Base-by-base conservation (phyloP, 1,140 invertebrate genomes). In the Drosophila watanabei region DNA sequence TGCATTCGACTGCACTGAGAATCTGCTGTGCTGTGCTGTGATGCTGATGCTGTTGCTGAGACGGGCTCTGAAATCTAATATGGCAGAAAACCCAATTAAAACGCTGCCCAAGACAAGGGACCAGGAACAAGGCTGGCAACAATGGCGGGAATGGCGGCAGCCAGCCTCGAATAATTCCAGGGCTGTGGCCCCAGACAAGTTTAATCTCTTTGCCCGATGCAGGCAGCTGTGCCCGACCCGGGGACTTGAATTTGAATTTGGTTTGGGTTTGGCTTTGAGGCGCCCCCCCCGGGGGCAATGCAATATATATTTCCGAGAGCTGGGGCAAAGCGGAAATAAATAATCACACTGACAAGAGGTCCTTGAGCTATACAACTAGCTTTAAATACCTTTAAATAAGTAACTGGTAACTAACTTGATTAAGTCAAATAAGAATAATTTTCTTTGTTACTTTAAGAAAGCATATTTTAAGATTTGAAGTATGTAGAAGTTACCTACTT, bases 81-180 rank as follows among this genome's bases (percentile, higher is more conserved):
- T 89, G 82, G 81, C 86, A 79, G 85, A 79, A 89, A 88, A 88
- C 81, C 84, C 84, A 88, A 88, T 88, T 89, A 88, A 88, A 79
- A 85, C 56, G 70, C 65, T 46, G 73, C 73, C 85, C 82, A 86
- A 85, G 35, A 73, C 46, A 73, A 35, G 70, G 33, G 2, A 48
- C 72, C 77, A 58, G 64, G 49, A 69, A 75, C 69, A 83, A 75
- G 63, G 79, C 58, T 72, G 58, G 52, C 54, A 75, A 49, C 56
- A 73, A 72, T 45, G 43, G 49, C 32, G 39, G 39, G 37, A 43
- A 30, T n/a, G 49, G 28, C 16, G 49, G 49, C 49, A 30, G 48
- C 24, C 24, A 62, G 37, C 81, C 66, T 75, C 78, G 70, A 81
- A 89, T 88, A 88, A 88, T 85, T 88, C 73, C 63, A 39, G 71